phyloP scores from a whole-genome alignment of 2,888 invertebrate species.

The Xanthia togata region DNA sequence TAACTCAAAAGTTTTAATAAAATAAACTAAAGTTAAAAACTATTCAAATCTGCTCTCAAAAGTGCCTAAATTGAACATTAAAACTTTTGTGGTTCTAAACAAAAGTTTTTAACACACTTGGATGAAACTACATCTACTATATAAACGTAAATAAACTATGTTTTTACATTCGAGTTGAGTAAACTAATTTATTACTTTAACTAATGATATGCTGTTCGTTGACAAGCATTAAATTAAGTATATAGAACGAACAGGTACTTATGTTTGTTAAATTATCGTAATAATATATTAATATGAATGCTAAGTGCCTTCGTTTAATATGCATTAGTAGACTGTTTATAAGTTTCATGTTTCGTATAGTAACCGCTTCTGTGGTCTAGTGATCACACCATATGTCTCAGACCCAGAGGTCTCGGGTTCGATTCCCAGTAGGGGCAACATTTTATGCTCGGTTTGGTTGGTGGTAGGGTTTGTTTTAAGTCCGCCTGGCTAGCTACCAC shows the following conservation, averaged over 20 bases:
- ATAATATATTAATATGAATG: neutral
- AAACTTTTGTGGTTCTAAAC: constrained; percentile 30
- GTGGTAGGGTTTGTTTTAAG: too few species aligned
- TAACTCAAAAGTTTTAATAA: constrained; percentile 15
- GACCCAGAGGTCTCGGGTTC: too few species aligned
- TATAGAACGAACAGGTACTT: neutral
- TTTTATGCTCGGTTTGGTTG: too few species aligned
- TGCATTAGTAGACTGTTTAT: neutral
- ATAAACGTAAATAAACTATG: constrained; percentile 8
- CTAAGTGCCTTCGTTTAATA: neutral
- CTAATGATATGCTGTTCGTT: constrained; percentile 23
- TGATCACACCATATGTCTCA: too few species aligned
- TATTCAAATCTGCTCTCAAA: constrained; percentile 40
- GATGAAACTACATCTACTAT: neutral
- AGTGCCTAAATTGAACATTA: constrained; percentile 33
- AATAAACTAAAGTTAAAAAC: constrained; percentile 29
- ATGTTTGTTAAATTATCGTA: neutral
- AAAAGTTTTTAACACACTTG: constrained; percentile 44
- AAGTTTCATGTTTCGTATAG: neutral
- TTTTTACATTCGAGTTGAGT: constrained; percentile 22
- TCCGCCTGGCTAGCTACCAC: too few species aligned
- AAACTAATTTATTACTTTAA: constrained; percentile 42
- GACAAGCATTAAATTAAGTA: constrained; percentile 23
- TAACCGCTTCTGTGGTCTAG: too few species aligned
- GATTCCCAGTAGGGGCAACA: too few species aligned